Evolutionary conservation across 2,113 vertebrate genomes (phyloP).

Genomic region (Sphaerodactylus townsendi): DNA sequence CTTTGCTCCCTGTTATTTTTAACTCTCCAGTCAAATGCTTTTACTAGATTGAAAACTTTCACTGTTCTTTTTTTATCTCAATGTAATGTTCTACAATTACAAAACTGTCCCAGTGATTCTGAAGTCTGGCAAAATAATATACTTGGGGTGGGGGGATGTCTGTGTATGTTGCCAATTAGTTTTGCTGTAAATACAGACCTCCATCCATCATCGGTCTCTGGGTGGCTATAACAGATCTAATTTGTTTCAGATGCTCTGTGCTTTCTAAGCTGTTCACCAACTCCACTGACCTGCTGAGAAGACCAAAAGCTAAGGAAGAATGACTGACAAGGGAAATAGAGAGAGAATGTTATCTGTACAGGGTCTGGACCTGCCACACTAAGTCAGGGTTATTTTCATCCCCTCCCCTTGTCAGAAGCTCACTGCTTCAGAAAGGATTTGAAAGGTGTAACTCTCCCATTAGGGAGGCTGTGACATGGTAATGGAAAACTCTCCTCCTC

Average conservation of each 20-base stretch:
- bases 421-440: conserved; percentile 51
- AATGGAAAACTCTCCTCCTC: conserved; percentile 68
- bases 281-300: conserved; percentile 82
- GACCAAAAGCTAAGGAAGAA: conserved; percentile 77
- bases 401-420: conserved; percentile 56
- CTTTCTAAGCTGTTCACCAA: conserved; percentile 81
- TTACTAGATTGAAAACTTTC: conserved; percentile 86
- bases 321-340: conserved; percentile 88
- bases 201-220: conserved; percentile 98
- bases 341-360: conserved; percentile 65
- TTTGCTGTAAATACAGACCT: conserved; percentile 94
- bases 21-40: conserved; percentile 81
- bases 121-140: conserved; percentile 86
- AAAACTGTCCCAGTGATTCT: conserved; percentile 73
- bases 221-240: conserved; percentile 97
- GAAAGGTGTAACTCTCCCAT: conserved; percentile 44
- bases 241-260: conserved; percentile 95
- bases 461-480: conserved; percentile 66
- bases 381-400: not conserved
- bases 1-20: conserved; percentile 79
- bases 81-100: conserved; percentile 81
- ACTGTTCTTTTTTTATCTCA: conserved; percentile 78
- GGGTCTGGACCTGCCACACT: conserved; percentile 39
- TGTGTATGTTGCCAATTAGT: conserved; percentile 99
- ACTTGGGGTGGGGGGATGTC: conserved; percentile 72